Conservation (phyloP, 2,888 invertebrate genomes). For the Anarsia innoxiella region DNA sequence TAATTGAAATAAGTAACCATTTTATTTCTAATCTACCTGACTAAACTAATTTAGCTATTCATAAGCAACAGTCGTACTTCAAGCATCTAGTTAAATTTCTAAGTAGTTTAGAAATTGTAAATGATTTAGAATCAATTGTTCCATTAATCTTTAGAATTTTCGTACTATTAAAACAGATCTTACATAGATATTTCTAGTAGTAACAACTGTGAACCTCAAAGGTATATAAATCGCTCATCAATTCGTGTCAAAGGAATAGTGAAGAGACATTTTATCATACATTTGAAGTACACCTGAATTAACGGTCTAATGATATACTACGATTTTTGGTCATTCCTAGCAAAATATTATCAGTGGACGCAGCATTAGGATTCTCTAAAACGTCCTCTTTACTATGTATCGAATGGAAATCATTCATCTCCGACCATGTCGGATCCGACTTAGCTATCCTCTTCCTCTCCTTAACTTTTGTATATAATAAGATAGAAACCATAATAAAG, state of each 20-base stretch:
- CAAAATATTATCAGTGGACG: slow-evolving; percentile 68
- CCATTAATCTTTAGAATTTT: slow-evolving; percentile 13
- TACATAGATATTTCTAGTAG: neutral
- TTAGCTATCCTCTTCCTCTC: slow-evolving; percentile 66
- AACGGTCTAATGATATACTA: slow-evolving; percentile 43
- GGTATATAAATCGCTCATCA: neutral
- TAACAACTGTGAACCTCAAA: neutral
- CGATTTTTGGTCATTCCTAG: slow-evolving; percentile 62
- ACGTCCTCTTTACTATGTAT: slow-evolving; percentile 67
- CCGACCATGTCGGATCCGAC: slow-evolving; percentile 62
- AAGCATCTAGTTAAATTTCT: slow-evolving; percentile 31
- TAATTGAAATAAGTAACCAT: no score
- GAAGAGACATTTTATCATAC: neutral
- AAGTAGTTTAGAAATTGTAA: slow-evolving; percentile 24
- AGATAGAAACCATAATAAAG: slow-evolving; percentile 62
- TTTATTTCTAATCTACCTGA: slow-evolving; percentile 20
- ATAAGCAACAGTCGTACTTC: slow-evolving; percentile 39
- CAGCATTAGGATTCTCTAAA: slow-evolving; percentile 57
- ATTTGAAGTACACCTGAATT: neutral
- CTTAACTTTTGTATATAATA: slow-evolving; percentile 65
- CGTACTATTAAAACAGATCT: neutral
- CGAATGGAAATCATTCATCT: slow-evolving; percentile 68
- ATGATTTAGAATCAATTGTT: slow-evolving; percentile 14
- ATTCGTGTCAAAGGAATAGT: neutral
- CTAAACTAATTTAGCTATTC: slow-evolving; percentile 28